These are phyloP conservation scores for Carcinoscorpius rotundicauda DNA, from an alignment of 1,140 invertebrate species.

Conservation along the genomic window DNA sequence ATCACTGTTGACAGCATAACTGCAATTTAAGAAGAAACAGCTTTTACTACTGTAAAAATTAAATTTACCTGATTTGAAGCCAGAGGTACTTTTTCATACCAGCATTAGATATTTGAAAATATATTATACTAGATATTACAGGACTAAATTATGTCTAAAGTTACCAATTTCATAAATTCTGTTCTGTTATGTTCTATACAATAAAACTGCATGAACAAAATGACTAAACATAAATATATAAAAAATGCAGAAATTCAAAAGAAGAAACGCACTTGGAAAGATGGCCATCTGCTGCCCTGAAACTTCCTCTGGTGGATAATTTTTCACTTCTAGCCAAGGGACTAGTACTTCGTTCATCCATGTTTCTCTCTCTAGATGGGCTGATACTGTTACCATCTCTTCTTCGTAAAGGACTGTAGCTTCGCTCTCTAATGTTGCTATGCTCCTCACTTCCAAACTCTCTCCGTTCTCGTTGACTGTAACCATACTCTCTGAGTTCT, in stretches of 20 bases:
- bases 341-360: conserved; percentile 1
- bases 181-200: background rate
- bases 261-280: background rate
- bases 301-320: background rate
- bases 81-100: no score
- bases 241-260: background rate
- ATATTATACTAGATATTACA: no score
- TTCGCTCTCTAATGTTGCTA: conserved; percentile 3
- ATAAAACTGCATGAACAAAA: no score
- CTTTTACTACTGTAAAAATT: no score
- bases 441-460: conserved; percentile 21
- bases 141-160: no score
- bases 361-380: conserved; percentile 3
- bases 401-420: conserved; percentile 18
- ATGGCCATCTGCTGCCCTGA: conserved; percentile 10
- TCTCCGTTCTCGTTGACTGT: conserved; percentile 28
- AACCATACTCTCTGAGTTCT: conserved; percentile 35
- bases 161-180: no score
- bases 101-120: no score
- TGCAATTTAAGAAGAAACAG: no score
- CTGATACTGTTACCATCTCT: conserved; percentile 3
- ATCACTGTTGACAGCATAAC: no score
- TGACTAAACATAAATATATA: no score
- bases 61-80: no score
- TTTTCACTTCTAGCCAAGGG: conserved; percentile 25